Evolutionary conservation across 2,888 invertebrate species (phyloP).

Genomic region (Xanthia icteritia): DNA sequence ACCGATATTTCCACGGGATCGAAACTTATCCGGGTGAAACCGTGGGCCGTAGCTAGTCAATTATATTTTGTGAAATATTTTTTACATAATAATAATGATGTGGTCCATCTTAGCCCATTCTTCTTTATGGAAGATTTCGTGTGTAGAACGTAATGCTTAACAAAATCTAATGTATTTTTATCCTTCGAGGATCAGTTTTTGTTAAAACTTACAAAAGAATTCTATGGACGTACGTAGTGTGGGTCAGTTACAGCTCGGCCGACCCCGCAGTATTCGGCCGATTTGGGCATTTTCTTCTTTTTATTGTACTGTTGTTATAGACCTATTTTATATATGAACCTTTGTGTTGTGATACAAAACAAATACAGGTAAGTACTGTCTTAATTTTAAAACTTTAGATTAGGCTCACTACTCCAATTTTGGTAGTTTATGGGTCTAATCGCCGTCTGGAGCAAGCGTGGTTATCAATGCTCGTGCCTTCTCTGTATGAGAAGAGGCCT

Average conservation of each 20-base stretch:
- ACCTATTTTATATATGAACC: constrained; percentile 12
- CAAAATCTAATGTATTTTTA: background rate
- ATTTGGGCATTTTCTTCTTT: constrained; percentile 8
- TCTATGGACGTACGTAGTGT: too few species aligned
- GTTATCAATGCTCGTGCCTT: background rate
- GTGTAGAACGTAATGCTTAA: background rate
- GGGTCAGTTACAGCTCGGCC: too few species aligned
- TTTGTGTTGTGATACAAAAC: background rate
- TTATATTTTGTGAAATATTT: background rate
- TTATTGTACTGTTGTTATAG: background rate
- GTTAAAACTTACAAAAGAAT: constrained; percentile 17
- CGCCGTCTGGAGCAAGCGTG: background rate
- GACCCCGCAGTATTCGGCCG: background rate
- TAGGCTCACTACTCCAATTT: background rate
- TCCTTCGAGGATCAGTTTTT: constrained; percentile 13
- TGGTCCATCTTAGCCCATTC: background rate
- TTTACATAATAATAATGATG: background rate
- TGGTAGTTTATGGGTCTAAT: background rate
- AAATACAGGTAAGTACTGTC: background rate
- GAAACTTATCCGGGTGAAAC: too few species aligned
- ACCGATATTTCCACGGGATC: too few species aligned
- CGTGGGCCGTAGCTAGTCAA: too few species aligned
- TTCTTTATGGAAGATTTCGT: background rate
- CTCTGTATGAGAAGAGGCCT: background rate
- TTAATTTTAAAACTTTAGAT: background rate